Evolutionary conservation across 2,113 vertebrate genomes (phyloP).

Genomic region (Myiozetetes cayanensis): DNA sequence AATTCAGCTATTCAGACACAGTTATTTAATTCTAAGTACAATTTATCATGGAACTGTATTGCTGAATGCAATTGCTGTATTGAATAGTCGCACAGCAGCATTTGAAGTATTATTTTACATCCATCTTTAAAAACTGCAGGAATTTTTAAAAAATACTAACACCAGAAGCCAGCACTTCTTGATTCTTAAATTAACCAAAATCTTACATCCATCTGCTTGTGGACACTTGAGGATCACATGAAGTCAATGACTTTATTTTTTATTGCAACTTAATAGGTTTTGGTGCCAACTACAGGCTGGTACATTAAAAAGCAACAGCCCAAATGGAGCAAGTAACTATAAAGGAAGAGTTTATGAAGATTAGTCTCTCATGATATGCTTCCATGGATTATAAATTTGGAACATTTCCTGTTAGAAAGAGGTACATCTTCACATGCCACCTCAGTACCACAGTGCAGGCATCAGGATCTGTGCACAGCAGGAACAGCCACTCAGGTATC

Average conservation of each 20-base stretch:
- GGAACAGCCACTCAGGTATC: neutral
- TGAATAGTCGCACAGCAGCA: neutral
- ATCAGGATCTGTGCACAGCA: neutral
- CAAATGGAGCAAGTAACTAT: neutral
- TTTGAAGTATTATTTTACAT: neutral
- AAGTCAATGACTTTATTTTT: neutral
- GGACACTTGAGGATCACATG: neutral
- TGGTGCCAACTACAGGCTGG: neutral
- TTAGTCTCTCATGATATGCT: neutral
- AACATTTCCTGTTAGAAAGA: neutral
- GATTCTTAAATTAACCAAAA: neutral
- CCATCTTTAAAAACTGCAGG: neutral
- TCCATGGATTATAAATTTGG: neutral
- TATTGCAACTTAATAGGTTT: neutral
- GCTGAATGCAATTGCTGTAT: too few relatives aligned
- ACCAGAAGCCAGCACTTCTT: neutral
- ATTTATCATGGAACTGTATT: neutral
- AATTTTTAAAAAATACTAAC: neutral
- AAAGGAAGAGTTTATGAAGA: neutral
- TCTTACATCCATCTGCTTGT: neutral
- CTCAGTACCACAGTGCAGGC: neutral
- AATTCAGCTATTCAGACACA: neutral
- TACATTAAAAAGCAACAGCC: neutral
- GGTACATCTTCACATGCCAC: neutral
- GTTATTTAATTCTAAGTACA: neutral